Evolutionary conservation across 2,888 invertebrate species (phyloP), one percentile per base, ranked within the genome.

Genomic region (Adelphocoris suturalis): DNA sequence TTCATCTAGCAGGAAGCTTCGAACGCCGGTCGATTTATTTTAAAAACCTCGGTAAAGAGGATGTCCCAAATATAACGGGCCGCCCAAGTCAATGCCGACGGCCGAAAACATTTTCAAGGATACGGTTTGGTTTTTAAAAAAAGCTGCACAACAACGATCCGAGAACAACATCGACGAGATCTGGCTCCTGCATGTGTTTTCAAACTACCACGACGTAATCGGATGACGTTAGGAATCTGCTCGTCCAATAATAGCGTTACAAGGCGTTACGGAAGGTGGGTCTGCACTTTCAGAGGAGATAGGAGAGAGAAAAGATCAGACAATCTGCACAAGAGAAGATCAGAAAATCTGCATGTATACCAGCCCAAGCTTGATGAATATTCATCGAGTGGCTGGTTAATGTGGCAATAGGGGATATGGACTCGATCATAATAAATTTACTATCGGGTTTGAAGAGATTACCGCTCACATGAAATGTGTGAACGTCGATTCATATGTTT

Each of bases 161-260:
- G n/a, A 19, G 19, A 61, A 61, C 2, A 16, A 57, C n/a, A 12
- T 52, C 52, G 12, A 11, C 19, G 9, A n/a, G 61, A 61, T 61
- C 3, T 9, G 61, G 61, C n/a, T 19, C 16, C 11, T 11, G 52
- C 16, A 11, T 16, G 61, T 61, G 19, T 61, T 61, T 61, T 61
- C 61, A 61, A 61, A 61, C 61, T n/a, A n/a, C 11, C n/a, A n/a
- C 61, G 61, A 61, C 61, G 61, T 61, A 61, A 61, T 9, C 61
- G 61, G n/a, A 61, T 61, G 61, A 61, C 61, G 61, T 61, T 61
- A 2, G 19, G 61, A 19, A 61, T 19, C n/a, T 19, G 61, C n/a
- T 19, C 61, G 61, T 19, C 61, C 61, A 19, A 61, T 61, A 61
- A 61, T 61, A 61, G 61, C 61, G 61, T 7, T 4, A 61, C 61